Conservation (phyloP, 2,797 vertebrate genomes). For the Acropternis orthonyx region DNA sequence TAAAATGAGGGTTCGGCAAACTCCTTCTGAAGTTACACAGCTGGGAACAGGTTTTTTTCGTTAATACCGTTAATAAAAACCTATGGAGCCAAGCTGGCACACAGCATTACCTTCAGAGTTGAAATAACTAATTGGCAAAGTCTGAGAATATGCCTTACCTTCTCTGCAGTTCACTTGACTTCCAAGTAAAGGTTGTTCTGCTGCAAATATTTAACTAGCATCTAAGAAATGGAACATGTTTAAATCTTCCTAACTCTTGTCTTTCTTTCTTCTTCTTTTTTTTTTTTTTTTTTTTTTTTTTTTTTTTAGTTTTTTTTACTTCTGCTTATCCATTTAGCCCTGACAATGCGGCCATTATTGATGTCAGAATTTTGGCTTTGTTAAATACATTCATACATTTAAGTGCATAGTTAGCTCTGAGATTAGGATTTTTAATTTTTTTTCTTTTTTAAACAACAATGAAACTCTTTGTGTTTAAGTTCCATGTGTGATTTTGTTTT, state of each 20-base stretch:
- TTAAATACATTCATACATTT: neutral
- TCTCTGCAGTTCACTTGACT: neutral
- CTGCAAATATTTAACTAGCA: neutral
- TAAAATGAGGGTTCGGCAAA: conserved; percentile 9
- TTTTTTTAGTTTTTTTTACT: neutral
- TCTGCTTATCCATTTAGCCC: neutral
- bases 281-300: neutral
- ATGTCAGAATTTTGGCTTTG: neutral
- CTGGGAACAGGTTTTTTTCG: neutral
- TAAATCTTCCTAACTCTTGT: neutral
- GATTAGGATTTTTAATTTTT: neutral
- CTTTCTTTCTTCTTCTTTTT: neutral
- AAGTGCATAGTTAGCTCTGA: neutral
- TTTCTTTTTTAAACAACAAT: neutral
- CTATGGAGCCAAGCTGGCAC: neutral
- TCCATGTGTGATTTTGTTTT: neutral
- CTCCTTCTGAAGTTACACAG: neutral
- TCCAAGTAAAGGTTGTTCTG: neutral
- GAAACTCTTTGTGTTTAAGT: neutral
- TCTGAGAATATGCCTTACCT: neutral
- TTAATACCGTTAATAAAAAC: neutral
- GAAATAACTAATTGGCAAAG: neutral
- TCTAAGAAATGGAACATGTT: neutral
- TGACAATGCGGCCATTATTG: neutral
- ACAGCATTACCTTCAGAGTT: neutral